Percentiles rank a stretch among this genome's conserved stretches.
Conservation (phyloP, 2,888 invertebrate genomes). For the Phoenoteleia sp. region DNA sequence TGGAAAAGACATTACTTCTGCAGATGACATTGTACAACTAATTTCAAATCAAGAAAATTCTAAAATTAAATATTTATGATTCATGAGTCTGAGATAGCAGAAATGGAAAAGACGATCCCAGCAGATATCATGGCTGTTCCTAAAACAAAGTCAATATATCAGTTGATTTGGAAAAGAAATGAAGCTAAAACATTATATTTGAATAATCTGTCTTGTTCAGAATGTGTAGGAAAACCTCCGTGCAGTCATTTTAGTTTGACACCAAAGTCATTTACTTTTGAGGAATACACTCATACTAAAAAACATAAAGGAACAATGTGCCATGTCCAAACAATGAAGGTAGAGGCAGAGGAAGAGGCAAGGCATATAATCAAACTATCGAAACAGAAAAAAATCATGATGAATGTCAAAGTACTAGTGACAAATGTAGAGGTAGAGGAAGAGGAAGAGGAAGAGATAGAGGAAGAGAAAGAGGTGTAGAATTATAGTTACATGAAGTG, state of each 20-base stretch:
- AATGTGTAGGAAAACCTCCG: neutral
- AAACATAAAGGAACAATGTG: neutral
- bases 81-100: constrained; percentile 16
- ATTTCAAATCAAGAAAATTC: constrained; percentile 20
- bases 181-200: neutral
- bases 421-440: no score
- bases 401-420: no score
- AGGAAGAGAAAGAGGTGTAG: no score
- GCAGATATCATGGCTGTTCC: constrained; percentile 20
- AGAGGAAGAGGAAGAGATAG: no score
- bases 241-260: neutral
- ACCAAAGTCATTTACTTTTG: constrained; percentile 3
- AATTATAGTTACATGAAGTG: no score
- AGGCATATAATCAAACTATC: no score
- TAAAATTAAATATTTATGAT: constrained; percentile 42
- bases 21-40: constrained; percentile 17
- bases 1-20: constrained; percentile 30
- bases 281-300: neutral
- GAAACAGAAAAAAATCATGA: no score
- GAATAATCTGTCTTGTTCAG: constrained; percentile 1
- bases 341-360: neutral
- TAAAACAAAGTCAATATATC: constrained; percentile 30
- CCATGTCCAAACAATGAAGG: neutral
- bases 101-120: constrained; percentile 15
- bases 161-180: constrained; percentile 3